phyloP scores from a whole-genome alignment of 2,113 vertebrate genomes.

The Parotia lawesii region DNA sequence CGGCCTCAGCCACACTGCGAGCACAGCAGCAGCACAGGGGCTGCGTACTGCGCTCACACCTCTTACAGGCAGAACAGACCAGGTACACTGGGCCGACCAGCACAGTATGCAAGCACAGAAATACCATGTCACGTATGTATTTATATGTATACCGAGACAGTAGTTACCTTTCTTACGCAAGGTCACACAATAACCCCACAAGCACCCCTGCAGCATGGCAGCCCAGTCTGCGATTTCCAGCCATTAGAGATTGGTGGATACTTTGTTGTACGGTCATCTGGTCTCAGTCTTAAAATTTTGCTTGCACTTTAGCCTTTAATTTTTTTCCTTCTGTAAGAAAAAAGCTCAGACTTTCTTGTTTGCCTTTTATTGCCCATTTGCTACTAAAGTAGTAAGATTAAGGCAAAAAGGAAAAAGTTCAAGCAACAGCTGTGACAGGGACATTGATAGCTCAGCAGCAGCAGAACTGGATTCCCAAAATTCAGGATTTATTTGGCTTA shows the following conservation, averaged over 20 bases:
- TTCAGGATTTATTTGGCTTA: background rate
- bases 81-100: accelerated
- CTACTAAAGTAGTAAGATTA: background rate
- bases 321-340: background rate
- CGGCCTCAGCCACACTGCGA: accelerated
- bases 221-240: background rate
- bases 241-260: background rate
- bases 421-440: background rate
- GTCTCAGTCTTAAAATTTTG: background rate
- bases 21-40: no score
- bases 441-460: background rate
- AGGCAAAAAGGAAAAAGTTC: background rate
- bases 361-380: background rate
- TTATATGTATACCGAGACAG: background rate
- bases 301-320: background rate
- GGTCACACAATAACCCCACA: background rate
- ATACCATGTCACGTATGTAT: accelerated
- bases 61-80: background rate
- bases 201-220: background rate
- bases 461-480: background rate
- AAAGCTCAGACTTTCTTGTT: background rate
- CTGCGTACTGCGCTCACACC: background rate
- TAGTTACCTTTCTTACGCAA: background rate
- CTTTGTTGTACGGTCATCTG: background rate
- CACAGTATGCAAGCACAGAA: background rate